phyloP scores from a whole-genome alignment of 2,888 invertebrate genomes.

The Amblyjoppa fuscipennis region DNA sequence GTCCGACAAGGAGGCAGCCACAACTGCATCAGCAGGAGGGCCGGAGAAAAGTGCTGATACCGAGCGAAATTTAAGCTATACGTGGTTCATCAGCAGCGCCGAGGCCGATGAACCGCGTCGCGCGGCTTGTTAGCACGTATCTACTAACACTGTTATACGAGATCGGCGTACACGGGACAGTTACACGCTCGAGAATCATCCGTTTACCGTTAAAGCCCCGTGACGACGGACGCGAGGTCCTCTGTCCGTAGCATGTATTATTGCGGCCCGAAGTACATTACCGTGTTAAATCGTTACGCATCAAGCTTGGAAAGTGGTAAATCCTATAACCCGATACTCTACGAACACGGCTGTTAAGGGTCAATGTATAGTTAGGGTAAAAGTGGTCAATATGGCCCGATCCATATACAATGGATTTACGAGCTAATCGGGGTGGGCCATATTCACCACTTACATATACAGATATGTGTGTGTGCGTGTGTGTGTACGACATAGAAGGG shows the following conservation, averaged over 20 bases:
- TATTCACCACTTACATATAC: not conserved
- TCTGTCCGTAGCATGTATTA: not conserved
- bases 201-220: not conserved
- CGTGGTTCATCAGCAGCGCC: slow-evolving; percentile 48
- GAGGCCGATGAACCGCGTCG: slow-evolving; percentile 60
- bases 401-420: not conserved
- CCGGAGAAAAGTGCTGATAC: slow-evolving; percentile 65
- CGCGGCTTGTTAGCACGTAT: slow-evolving; percentile 65
- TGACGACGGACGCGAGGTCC: not conserved
- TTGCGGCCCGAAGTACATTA: slow-evolving; percentile 3
- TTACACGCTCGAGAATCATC: slow-evolving; percentile 11
- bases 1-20: slow-evolving; percentile 65
- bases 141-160: slow-evolving; percentile 8
- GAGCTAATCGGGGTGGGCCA: not conserved
- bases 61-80: slow-evolving; percentile 62
- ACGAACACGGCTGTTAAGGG: not conserved
- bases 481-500: not conserved
- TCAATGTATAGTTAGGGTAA: not conserved
- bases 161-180: slow-evolving; percentile 7
- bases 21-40: slow-evolving; percentile 66
- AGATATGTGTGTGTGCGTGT: not conserved
- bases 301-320: slow-evolving; percentile 8
- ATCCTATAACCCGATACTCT: not conserved
- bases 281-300: slow-evolving; percentile 18
- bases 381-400: not conserved